Conservation (phyloP, 2,113 vertebrate species). For the Eptesicus fuscus region DNA sequence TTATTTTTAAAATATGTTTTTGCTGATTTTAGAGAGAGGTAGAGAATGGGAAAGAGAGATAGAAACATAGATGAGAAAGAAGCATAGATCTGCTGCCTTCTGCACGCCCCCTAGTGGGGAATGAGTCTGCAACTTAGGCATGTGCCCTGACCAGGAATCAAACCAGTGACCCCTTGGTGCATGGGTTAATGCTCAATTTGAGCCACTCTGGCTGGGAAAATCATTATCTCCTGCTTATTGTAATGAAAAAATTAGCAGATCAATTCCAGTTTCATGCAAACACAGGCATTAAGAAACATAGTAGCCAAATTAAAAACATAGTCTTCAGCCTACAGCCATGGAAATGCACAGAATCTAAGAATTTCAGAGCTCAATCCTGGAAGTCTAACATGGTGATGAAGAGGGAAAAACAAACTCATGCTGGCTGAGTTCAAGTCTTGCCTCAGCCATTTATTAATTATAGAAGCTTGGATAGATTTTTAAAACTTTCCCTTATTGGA, state of each 20-base stretch:
- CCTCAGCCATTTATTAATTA: background rate
- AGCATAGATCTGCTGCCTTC: too few relatives aligned
- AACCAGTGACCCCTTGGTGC: too few relatives aligned
- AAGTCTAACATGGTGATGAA: background rate
- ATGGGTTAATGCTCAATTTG: too few relatives aligned
- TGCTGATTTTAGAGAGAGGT: too few relatives aligned
- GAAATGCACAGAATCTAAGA: conserved; percentile 57
- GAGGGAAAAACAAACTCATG: background rate
- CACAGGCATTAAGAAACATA: conserved; percentile 55
- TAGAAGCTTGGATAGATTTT: background rate
- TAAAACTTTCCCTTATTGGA: background rate
- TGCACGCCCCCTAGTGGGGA: too few relatives aligned
- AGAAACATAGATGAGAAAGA: too few relatives aligned
- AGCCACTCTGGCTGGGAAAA: background rate
- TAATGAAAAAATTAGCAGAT: conserved; percentile 70
- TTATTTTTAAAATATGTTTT: too few relatives aligned
- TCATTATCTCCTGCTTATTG: conserved; percentile 69
- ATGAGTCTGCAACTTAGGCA: too few relatives aligned
- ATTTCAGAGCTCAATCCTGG: background rate
- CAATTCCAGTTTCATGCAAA: conserved; percentile 69
- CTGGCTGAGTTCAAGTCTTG: background rate
- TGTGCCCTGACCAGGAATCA: too few relatives aligned
- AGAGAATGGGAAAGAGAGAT: too few relatives aligned
- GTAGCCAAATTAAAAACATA: conserved; percentile 53
- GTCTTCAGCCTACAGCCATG: conserved; percentile 59